phyloP scores from a whole-genome alignment of 2,888 invertebrate genomes.

The Euspilapteryx auroguttella region DNA sequence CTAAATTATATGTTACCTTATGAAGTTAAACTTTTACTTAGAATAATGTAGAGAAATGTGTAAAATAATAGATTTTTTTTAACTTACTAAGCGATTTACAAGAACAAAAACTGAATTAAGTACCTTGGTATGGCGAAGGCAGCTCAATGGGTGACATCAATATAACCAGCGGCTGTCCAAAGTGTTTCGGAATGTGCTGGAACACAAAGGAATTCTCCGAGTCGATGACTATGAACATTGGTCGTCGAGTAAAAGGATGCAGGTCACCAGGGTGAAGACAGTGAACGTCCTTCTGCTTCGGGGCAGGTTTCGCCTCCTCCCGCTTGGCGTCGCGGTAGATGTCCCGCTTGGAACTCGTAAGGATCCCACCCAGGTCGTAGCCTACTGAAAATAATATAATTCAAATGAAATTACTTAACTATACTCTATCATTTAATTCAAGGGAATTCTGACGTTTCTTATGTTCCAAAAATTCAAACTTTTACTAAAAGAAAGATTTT shows the following conservation, averaged over 20 bases:
- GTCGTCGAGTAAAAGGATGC: conserved; percentile 89
- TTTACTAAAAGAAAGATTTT: conserved; percentile 3
- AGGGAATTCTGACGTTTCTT: too few species aligned
- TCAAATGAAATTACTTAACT: too few species aligned
- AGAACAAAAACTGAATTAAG: too few species aligned
- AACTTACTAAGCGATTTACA: too few species aligned
- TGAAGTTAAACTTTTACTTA: too few species aligned
- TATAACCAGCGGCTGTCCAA: conserved; percentile 91
- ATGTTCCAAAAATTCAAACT: too few species aligned
- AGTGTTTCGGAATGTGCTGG: conserved; percentile 85
- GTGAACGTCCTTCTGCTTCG: conserved; percentile 65
- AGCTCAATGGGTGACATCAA: conserved; percentile 93
- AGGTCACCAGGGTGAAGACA: conserved; percentile 93
- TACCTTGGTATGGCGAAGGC: conserved; percentile 83
- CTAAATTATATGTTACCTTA: too few species aligned
- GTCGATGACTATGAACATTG: conserved; percentile 91
- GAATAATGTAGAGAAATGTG: too few species aligned
- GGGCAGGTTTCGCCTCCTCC: conserved; percentile 14
- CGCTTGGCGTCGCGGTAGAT: conserved; percentile 35
- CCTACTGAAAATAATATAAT: conserved; percentile 74
- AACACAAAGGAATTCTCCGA: conserved; percentile 94
- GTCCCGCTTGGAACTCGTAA: conserved; percentile 85
- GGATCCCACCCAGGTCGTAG: conserved; percentile 89
- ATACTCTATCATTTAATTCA: too few species aligned
- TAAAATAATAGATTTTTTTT: too few species aligned